Conservation (phyloP, 1,140 invertebrate genomes). For the Drosophila auraria region DNA sequence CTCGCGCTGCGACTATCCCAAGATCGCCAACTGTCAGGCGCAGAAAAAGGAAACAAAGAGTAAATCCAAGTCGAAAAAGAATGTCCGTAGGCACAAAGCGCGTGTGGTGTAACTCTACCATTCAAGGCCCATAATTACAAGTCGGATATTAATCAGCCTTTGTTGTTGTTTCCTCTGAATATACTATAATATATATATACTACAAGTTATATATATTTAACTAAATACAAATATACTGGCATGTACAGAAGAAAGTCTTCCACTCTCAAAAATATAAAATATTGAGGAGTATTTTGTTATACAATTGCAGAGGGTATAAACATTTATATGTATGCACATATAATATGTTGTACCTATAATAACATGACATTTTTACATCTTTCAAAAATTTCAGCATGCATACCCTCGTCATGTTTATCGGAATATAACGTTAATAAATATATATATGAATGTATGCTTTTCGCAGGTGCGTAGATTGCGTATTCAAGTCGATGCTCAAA, state of each 20-base stretch:
- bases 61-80: conserved; percentile 26
- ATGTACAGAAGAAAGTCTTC: not conserved
- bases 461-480: too few species aligned
- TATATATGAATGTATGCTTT: too few species aligned
- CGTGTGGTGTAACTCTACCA: conserved; percentile 11
- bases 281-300: not conserved
- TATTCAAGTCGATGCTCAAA: too few species aligned
- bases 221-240: conserved; percentile 5
- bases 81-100: conserved; percentile 7
- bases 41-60: conserved; percentile 35
- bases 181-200: not conserved
- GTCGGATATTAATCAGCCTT: conserved; percentile 4
- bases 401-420: too few species aligned
- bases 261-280: not conserved
- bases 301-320: not conserved
- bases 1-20: conserved; percentile 73
- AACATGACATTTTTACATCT: too few species aligned
- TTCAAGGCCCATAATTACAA: conserved; percentile 13
- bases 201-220: not conserved
- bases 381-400: too few species aligned
- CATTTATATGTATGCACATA: too few species aligned
- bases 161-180: not conserved
- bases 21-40: conserved; percentile 62
- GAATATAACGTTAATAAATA: too few species aligned
- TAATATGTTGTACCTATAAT: too few species aligned